Conservation (phyloP, 2,888 invertebrate species). For the Apomyelois bistriatella region DNA sequence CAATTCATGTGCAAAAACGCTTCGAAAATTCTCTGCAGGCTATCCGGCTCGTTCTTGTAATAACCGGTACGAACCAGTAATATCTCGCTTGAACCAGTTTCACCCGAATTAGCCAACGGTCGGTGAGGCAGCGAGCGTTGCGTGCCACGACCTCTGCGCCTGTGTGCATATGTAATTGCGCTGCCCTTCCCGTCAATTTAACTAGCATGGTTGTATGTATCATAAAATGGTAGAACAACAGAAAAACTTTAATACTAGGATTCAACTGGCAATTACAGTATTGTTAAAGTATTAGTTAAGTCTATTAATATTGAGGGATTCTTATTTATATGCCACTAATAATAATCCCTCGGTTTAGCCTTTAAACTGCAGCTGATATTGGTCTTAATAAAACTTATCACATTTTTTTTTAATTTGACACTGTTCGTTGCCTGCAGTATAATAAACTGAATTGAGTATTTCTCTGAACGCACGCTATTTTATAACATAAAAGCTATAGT, state of each 20-base stretch:
- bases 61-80: conserved; percentile 39
- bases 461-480: background rate
- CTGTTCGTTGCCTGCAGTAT: too few relatives aligned
- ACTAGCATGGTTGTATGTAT: conserved; percentile 28
- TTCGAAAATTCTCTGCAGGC: conserved; percentile 25
- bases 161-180: conserved; percentile 62
- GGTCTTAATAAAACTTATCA: too few relatives aligned
- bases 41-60: conserved; percentile 31
- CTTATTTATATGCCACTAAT: too few relatives aligned
- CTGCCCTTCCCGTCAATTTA: conserved; percentile 56
- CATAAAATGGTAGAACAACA: background rate
- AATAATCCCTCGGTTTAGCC: too few relatives aligned
- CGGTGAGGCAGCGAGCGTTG: conserved; percentile 41
- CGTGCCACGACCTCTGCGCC: conserved; percentile 43
- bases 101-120: conserved; percentile 38
- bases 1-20: conserved; percentile 34
- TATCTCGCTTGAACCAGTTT: conserved; percentile 39
- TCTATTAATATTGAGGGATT: too few relatives aligned
- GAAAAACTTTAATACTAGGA: background rate
- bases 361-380: too few relatives aligned
- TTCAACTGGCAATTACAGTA: too few relatives aligned
- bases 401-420: too few relatives aligned
- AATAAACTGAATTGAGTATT: background rate
- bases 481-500: conserved; percentile 23
- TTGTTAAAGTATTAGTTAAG: too few relatives aligned